Conservation (phyloP, 2,888 invertebrate genomes). For the Cephonodes hylas region DNA sequence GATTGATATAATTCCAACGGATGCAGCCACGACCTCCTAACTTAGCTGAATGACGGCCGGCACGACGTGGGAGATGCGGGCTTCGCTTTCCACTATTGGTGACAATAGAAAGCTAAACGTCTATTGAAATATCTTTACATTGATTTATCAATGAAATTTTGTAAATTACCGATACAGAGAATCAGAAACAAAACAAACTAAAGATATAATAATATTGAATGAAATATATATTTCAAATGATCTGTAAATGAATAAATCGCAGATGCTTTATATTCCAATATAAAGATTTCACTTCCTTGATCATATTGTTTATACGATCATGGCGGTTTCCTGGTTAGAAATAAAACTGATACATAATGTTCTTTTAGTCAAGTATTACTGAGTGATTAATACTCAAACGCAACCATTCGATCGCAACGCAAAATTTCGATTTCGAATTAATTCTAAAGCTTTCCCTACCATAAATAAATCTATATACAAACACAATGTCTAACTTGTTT, state of each 20-base stretch:
- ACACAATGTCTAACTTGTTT: too few species aligned
- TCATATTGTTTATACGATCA: not conserved
- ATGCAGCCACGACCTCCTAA: not conserved
- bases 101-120: not conserved
- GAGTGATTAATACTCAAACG: too few species aligned
- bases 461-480: too few species aligned
- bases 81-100: not conserved
- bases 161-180: too few species aligned
- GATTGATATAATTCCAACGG: not conserved
- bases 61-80: not conserved
- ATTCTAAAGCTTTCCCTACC: too few species aligned
- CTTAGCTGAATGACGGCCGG: not conserved
- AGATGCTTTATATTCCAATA: not conserved
- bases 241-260: not conserved
- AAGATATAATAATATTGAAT: too few species aligned
- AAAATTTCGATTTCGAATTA: too few species aligned
- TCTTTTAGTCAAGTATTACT: too few species aligned
- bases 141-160: not conserved
- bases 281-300: not conserved
- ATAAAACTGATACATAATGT: too few species aligned
- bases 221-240: too few species aligned
- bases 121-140: not conserved
- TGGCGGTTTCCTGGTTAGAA: not conserved
- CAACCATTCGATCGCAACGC: too few species aligned
- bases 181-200: too few species aligned